phyloP scores from a whole-genome alignment of 2,113 vertebrate species.

The Puntigrus tetrazona region DNA sequence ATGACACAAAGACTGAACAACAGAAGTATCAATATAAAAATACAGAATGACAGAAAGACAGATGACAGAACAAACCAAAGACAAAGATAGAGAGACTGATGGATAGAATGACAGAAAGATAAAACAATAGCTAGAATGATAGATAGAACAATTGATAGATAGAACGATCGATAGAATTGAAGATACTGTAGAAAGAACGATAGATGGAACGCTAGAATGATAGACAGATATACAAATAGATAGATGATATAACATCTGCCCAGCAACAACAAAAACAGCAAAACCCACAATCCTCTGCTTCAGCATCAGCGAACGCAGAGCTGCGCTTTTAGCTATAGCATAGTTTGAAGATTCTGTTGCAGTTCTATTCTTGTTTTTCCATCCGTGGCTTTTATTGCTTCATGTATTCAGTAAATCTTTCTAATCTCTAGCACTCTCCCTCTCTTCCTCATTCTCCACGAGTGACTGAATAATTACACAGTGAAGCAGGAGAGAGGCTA shows the following conservation, averaged over 20 bases:
- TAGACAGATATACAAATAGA: too few species aligned
- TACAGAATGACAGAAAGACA: neutral
- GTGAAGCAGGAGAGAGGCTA: slow-evolving; percentile 36
- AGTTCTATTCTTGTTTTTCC: neutral
- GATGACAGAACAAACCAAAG: neutral
- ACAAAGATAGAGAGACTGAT: neutral
- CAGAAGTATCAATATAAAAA: neutral
- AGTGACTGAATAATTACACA: slow-evolving; percentile 35
- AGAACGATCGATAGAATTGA: neutral
- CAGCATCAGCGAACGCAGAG: neutral
- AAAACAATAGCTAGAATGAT: too few species aligned
- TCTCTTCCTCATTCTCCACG: neutral
- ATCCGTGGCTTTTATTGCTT: neutral
- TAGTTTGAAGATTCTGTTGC: neutral
- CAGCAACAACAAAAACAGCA: slow-evolving; percentile 3
- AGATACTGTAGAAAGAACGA: neutral
- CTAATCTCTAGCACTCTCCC: slow-evolving; percentile 27
- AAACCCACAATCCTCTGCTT: slow-evolving; percentile 8
- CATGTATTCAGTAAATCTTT: slow-evolving; percentile 30
- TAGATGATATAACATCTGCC: neutral
- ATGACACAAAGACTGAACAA: neutral
- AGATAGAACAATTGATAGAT: neutral
- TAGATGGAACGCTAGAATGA: neutral
- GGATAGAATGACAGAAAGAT: neutral
- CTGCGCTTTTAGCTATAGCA: neutral